phyloP scores from a whole-genome alignment of 1,140 invertebrate species.

The Drosophila yakuba region DNA sequence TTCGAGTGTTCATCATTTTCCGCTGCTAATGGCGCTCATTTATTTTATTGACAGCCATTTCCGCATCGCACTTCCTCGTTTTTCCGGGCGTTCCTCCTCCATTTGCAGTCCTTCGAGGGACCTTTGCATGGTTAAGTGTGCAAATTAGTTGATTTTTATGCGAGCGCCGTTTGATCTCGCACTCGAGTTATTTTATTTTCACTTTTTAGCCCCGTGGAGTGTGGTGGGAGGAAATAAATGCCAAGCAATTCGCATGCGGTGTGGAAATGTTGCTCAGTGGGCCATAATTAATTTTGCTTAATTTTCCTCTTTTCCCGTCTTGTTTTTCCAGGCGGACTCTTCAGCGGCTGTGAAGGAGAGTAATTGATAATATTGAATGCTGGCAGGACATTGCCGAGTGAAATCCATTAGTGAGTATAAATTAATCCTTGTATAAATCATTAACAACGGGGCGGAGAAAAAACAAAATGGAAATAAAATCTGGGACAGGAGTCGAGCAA shows the following conservation, averaged over 20 bases:
- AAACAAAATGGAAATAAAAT: constrained; percentile 30
- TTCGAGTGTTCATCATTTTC: constrained; percentile 67
- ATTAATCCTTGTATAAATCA: constrained; percentile 79
- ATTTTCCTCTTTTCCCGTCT: constrained; percentile 21
- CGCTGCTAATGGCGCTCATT: constrained; percentile 72
- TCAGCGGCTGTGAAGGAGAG: constrained; percentile 35
- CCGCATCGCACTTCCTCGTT: constrained; percentile 7
- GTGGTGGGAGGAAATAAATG: constrained; percentile 22
- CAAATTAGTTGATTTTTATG: constrained; percentile 76
- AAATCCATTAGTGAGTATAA: constrained; percentile 83
- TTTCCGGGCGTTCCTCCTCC: constrained; percentile 1
- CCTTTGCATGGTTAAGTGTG: constrained; percentile 65
- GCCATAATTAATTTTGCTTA: constrained; percentile 73
- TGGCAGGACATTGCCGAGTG: constrained; percentile 47
- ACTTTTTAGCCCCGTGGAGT: not conserved
- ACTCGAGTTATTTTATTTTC: constrained; percentile 26
- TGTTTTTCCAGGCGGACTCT: constrained; percentile 18
- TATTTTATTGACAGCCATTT: constrained; percentile 76
- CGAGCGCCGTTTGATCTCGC: constrained; percentile 56
- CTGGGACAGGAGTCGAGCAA: constrained; percentile 35
- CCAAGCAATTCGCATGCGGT: constrained; percentile 41
- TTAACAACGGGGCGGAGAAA: constrained; percentile 44
- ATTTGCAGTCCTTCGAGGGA: constrained; percentile 14
- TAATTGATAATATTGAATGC: constrained; percentile 81
- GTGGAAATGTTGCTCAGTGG: constrained; percentile 59